Percentiles rank a stretch among this genome's conserved stretches.
Evolutionary conservation across 2,113 vertebrate genomes (phyloP).

Genomic region (Plecturocebus donacophilus): DNA sequence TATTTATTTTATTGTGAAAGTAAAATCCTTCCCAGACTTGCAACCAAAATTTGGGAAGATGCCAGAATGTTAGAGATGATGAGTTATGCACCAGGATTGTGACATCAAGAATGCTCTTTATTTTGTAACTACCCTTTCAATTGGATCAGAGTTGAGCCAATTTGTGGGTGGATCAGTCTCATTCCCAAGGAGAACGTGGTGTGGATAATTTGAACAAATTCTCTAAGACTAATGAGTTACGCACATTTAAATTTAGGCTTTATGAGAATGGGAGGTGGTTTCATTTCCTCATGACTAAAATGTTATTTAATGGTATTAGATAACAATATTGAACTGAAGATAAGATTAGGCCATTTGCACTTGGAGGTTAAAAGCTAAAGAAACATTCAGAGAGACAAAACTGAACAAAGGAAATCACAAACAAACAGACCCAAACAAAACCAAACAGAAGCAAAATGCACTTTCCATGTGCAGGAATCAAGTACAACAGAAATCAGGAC

Average conservation of each 20-base stretch:
- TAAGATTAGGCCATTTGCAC: constrained; percentile 20
- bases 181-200: not conserved
- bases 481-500: not conserved
- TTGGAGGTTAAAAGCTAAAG: not conserved
- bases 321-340: constrained; percentile 36
- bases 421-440: not conserved
- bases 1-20: not conserved
- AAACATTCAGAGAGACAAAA: not conserved
- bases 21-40: not conserved
- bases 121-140: not conserved
- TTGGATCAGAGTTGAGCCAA: constrained; percentile 22
- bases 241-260: constrained; percentile 54
- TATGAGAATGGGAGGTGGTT: constrained; percentile 44
- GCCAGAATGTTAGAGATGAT: not conserved
- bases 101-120: not conserved
- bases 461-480: not conserved
- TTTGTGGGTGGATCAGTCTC: not conserved
- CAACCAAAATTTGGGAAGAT: not conserved
- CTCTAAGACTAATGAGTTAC: not conserved
- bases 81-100: not conserved
- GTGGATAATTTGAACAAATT: constrained; percentile 1
- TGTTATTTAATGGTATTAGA: constrained; percentile 13
- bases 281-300: constrained; percentile 51
- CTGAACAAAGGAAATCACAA: not conserved
- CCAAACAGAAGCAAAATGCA: not conserved